phyloP scores from a whole-genome alignment of 1,140 invertebrate genomes.

The Papilio dardanus region DNA sequence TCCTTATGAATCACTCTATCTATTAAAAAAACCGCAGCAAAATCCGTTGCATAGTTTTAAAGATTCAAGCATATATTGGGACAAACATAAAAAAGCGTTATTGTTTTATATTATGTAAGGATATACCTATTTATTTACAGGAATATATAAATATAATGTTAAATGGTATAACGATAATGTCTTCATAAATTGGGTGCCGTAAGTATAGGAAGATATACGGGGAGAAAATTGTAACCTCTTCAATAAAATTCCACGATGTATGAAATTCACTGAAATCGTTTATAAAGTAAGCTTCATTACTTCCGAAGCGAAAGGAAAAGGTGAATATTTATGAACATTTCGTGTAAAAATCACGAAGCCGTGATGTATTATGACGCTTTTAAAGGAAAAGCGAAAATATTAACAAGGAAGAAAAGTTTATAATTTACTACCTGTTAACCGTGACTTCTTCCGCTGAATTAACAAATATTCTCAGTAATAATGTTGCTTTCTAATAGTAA shows the following conservation, averaged over 20 bases:
- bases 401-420: not conserved
- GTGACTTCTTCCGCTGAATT: too few relatives aligned
- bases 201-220: slow-evolving; percentile 42
- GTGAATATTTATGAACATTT: slow-evolving; percentile 67
- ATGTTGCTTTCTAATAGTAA: too few relatives aligned
- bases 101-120: not conserved
- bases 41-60: too few relatives aligned
- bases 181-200: slow-evolving; percentile 23
- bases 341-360: slow-evolving; percentile 48
- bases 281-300: slow-evolving; percentile 75
- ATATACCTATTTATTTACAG: not conserved
- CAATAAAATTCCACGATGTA: slow-evolving; percentile 71
- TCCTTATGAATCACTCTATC: too few relatives aligned
- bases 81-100: too few relatives aligned
- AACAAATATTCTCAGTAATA: too few relatives aligned
- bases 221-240: slow-evolving; percentile 61
- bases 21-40: too few relatives aligned
- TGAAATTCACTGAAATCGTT: slow-evolving; percentile 71
- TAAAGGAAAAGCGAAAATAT: not conserved
- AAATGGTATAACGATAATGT: not conserved
- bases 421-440: not conserved
- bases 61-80: too few relatives aligned
- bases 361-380: slow-evolving; percentile 10
- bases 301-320: slow-evolving; percentile 49
- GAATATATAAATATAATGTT: not conserved